Evolutionary conservation across 2,797 vertebrate genomes (phyloP).

Genomic region (Sebastes minor): DNA sequence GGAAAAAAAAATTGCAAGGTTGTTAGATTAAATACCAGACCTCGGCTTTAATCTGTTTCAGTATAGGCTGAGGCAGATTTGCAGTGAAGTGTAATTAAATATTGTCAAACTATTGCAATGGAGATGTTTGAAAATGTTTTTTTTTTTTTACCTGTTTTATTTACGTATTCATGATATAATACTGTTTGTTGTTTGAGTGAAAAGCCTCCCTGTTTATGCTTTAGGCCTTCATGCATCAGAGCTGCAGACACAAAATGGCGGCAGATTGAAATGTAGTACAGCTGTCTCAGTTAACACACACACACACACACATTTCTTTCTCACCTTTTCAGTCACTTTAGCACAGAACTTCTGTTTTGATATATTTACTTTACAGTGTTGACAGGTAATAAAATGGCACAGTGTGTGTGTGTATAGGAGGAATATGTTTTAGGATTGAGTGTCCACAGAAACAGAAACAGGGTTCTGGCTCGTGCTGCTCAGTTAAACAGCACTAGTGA

Average conservation of each 20-base stretch:
- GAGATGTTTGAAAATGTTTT: not conserved
- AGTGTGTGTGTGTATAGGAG: conserved; percentile 10
- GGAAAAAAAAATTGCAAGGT: not conserved
- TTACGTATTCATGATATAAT: not conserved
- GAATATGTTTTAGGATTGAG: conserved; percentile 57
- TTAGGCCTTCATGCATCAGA: conserved; percentile 11
- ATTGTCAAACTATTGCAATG: not conserved
- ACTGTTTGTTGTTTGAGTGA: no score
- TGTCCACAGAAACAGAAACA: conserved; percentile 60
- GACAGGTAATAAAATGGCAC: not conserved
- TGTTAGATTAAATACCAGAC: not conserved
- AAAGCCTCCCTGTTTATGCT: not conserved
- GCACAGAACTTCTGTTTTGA: not conserved
- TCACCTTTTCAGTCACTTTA: not conserved
- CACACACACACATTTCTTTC: not conserved
- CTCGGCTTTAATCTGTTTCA: not conserved
- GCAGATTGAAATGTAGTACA: conserved; percentile 34
- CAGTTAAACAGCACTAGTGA: conserved; percentile 74
- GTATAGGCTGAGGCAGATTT: rapidly evolving
- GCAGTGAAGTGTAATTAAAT: not conserved
- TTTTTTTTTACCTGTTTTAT: not conserved
- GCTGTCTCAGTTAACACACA: conserved; percentile 34
- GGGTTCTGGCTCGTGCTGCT: conserved; percentile 48
- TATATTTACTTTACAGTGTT: not conserved
- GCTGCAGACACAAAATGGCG: conserved; percentile 68